phyloP scores from a whole-genome alignment of 2,888 invertebrate species.

The Yponomeuta sedellus region DNA sequence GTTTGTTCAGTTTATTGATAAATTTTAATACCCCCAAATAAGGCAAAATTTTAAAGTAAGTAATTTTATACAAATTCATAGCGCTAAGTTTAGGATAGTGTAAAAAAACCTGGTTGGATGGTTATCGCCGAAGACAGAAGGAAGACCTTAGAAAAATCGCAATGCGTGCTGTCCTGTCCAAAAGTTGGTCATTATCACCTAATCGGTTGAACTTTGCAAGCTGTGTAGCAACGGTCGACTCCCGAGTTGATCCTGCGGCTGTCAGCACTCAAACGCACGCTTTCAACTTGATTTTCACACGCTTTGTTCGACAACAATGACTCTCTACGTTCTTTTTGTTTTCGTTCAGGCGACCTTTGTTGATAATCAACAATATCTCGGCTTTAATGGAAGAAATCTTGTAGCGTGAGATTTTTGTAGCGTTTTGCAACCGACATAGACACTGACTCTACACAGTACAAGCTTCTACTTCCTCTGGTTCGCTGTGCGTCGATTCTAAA shows the following conservation, averaged over 20 bases:
- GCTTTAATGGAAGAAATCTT: constrained; percentile 68
- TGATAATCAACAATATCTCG: constrained; percentile 71
- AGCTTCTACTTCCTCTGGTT: constrained; percentile 3
- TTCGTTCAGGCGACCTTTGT: constrained; percentile 73
- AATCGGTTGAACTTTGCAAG: not conserved
- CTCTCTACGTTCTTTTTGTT: constrained; percentile 71
- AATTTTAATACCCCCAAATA: too few relatives aligned
- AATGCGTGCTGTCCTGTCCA: too few relatives aligned
- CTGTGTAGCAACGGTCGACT: not conserved
- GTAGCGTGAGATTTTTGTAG: constrained; percentile 66
- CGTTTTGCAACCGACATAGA: constrained; percentile 51
- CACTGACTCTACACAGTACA: not conserved
- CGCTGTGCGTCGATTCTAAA: constrained; percentile 20
- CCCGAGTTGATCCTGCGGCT: constrained; percentile 26
- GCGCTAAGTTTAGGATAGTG: too few relatives aligned
- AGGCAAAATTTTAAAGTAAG: too few relatives aligned
- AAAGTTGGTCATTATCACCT: too few relatives aligned
- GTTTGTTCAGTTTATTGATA: too few relatives aligned
- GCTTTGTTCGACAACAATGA: constrained; percentile 70
- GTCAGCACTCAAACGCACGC: constrained; percentile 49
- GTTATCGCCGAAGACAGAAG: too few relatives aligned
- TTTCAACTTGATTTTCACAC: constrained; percentile 68
- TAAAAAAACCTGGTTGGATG: too few relatives aligned
- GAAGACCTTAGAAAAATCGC: too few relatives aligned
- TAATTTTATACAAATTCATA: too few relatives aligned